Base-by-base conservation (phyloP, 2,797 vertebrate genomes). In the Microctenopoma stevenorrisi region DNA sequence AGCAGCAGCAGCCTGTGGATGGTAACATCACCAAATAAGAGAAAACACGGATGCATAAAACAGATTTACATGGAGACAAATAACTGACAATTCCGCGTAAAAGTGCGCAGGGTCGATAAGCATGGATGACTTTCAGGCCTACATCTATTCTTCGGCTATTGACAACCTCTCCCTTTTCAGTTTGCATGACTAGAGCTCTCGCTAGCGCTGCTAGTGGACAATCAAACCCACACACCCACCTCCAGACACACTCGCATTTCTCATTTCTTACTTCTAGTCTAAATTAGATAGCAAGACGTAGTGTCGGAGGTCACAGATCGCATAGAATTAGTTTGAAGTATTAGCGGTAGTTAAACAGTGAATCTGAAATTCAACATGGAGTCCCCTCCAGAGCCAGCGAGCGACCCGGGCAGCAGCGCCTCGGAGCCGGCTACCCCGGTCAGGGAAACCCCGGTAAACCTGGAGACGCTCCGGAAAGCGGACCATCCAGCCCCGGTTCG, bases 321-420 rank as follows among this genome's bases (percentile, higher is more conserved):
- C 92, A 79, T 79, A 94, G 86, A 95, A 94, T 92, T 93, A 92
- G 94, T 93, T 94, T 83, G 64, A 94, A 94, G 95, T 87, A 74
- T 72, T 71, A 84, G 84, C 85, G 74, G 69, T 85, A 92, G 80
- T 87, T 81, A 64, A 88, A 80, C 80, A 84, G 86, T 76, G 38
- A 87, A 90, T 60, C 91, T 76, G 81, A 91, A 86, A 91, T 90
- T 94, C 95, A 95, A 96, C 95, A 98, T 97, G 96, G 96, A 97
- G 95, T 96, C 96, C 93, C 96, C 96, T 94, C 96, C 96, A 94
- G 96, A 97, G 94, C 96, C 96, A 94, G 95, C 95, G 89, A 95
- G 95, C 93, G 96, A 97, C 93, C 95, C 96, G 95, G 95, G 95
- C 91, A 96, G 96, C 95, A 95, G 95, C 94, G 95, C 94, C 92